phyloP scores from a whole-genome alignment of 2,888 invertebrate genomes.

The Drosophila pegasa region DNA sequence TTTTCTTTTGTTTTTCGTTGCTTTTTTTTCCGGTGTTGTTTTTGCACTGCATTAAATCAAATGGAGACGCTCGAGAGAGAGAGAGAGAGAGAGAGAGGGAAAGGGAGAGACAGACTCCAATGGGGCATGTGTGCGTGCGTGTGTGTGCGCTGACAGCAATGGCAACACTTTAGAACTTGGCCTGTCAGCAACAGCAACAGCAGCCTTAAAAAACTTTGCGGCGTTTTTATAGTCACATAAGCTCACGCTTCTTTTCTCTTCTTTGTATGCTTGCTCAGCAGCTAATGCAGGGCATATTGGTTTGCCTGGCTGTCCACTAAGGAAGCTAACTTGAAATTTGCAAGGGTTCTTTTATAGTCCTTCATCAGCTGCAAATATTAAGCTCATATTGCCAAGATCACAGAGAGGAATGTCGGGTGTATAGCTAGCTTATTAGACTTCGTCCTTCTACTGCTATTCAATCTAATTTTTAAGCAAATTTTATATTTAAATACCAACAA shows the following conservation, averaged over 20 bases:
- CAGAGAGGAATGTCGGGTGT: no score
- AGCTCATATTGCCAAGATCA: no score
- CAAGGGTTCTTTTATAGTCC: no score
- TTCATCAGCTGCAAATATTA: no score
- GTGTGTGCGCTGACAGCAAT: conserved; percentile 42
- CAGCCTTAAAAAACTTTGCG: conserved; percentile 30
- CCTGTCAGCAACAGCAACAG: conserved; percentile 33
- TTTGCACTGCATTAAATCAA: conserved; percentile 48
- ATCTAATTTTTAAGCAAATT: no score
- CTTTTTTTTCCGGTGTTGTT: conserved; percentile 2
- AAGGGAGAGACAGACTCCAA: not conserved
- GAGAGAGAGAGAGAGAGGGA: not conserved
- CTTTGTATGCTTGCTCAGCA: not conserved
- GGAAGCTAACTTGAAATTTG: not conserved
- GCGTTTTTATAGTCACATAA: conserved; percentile 39
- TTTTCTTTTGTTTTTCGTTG: not conserved
- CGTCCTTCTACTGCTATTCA: no score
- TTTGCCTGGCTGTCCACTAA: not conserved
- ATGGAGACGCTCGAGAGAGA: conserved; percentile 8
- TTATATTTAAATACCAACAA: no score
- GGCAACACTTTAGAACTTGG: conserved; percentile 47
- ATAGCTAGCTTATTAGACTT: no score
- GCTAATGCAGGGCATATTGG: not conserved
- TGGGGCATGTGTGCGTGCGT: conserved; percentile 5
- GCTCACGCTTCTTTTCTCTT: conserved; percentile 22